Conservation (phyloP, 2,113 vertebrate genomes). For the Uropsilus gracilis region DNA sequence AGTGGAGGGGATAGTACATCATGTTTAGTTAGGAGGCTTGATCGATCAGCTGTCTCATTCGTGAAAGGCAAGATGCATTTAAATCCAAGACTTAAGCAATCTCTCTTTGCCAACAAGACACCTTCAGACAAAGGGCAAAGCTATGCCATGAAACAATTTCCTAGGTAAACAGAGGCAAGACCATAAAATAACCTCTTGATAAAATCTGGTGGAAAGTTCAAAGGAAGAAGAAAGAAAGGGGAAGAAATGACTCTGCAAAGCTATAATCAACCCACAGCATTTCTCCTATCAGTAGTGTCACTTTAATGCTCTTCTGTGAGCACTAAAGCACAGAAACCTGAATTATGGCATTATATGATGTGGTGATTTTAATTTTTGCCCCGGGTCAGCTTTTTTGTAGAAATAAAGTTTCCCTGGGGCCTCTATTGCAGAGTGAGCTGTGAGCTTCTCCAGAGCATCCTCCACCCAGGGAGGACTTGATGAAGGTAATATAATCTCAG, state of each 20-base stretch:
- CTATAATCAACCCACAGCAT: not conserved
- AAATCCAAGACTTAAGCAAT: not conserved
- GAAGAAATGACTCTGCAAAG: not conserved
- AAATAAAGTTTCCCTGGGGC: constrained; percentile 25
- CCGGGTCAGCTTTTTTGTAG: not conserved
- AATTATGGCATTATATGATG: constrained; percentile 30
- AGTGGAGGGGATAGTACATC: not conserved
- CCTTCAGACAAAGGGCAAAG: not conserved
- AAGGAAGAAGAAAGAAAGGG: not conserved
- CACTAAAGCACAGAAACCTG: constrained; percentile 36
- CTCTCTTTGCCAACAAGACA: not conserved
- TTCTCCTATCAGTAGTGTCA: not conserved
- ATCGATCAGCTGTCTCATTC: not conserved
- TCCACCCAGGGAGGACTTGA: too few relatives aligned
- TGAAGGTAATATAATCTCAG: too few relatives aligned
- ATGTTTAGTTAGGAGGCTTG: not conserved
- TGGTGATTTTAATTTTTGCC: constrained; percentile 55
- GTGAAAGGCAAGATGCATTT: not conserved
- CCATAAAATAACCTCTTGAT: not conserved
- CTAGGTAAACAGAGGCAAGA: not conserved
- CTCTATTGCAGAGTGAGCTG: not conserved
- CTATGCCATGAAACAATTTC: not conserved
- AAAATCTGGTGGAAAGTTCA: not conserved
- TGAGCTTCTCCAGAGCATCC: not conserved
- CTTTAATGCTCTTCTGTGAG: not conserved